Conservation (phyloP, 1,140 invertebrate genomes). For the Drosophila paulistorum region DNA sequence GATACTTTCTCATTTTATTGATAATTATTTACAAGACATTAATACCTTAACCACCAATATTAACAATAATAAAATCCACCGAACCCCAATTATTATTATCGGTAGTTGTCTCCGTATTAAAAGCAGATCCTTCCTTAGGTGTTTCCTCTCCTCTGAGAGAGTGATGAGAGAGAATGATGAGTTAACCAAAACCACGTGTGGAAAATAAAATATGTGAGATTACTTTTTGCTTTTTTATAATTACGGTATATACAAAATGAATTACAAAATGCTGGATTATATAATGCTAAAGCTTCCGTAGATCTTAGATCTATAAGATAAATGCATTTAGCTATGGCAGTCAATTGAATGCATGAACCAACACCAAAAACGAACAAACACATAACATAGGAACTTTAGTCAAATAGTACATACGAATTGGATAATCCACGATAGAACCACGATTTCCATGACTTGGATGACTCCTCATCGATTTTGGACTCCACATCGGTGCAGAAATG, state of each 20-base stretch:
- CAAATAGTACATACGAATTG: constrained; percentile 89
- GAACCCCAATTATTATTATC: constrained; percentile 24
- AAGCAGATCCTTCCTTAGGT: not conserved
- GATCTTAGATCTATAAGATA: too few species aligned
- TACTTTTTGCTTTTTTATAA: constrained; percentile 24
- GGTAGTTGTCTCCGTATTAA: not conserved
- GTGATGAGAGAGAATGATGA: constrained; percentile 27
- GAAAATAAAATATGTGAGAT: constrained; percentile 44
- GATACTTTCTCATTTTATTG: constrained; percentile 32
- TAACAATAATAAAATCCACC: constrained; percentile 55
- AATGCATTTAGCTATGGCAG: constrained; percentile 1
- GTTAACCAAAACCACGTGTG: constrained; percentile 41
- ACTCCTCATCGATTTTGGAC: constrained; percentile 88
- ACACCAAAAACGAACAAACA: constrained; percentile 19
- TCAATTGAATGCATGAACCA: constrained; percentile 13
- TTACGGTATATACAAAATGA: not conserved
- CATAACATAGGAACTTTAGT: not conserved
- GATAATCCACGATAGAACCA: constrained; percentile 94
- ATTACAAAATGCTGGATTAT: constrained; percentile 5
- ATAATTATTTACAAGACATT: constrained; percentile 45
- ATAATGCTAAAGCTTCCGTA: not conserved
- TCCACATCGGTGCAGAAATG: constrained; percentile 91
- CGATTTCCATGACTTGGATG: constrained; percentile 90
- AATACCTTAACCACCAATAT: constrained; percentile 60
- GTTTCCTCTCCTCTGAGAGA: constrained; percentile 43